Evolutionary conservation across 30 jellyfish, hydroid and myxozoan genomes (phyloP).

Genomic region (Cassiopea andromeda): DNA sequence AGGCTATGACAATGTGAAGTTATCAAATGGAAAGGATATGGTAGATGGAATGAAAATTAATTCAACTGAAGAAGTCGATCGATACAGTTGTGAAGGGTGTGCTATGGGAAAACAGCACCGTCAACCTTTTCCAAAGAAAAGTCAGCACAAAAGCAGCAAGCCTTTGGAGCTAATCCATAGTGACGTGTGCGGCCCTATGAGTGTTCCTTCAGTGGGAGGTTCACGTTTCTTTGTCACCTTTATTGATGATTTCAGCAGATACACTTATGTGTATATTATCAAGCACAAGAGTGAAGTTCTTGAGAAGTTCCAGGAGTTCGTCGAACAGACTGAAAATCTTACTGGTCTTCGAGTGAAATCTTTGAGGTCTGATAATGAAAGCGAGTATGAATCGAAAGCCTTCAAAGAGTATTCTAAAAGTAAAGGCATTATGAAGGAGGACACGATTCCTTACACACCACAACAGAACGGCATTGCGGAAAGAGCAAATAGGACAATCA

Average conservation of each 20-base stretch:
- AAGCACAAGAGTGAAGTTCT: background rate
- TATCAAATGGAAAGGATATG: background rate
- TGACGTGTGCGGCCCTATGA: background rate
- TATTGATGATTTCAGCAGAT: background rate
- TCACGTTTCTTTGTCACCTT: background rate
- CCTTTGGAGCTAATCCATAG: too few relatives aligned
- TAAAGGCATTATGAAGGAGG: background rate
- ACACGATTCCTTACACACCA: background rate
- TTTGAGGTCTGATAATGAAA: background rate
- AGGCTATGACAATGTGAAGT: constrained; percentile 11
- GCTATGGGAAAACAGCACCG: background rate
- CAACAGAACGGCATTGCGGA: background rate
- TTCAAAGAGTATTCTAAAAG: too few relatives aligned
- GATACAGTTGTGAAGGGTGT: background rate
- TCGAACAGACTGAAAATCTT: background rate
- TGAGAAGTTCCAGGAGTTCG: background rate
- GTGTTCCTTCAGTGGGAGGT: background rate
- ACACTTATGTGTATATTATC: background rate
- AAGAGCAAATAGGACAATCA: background rate
- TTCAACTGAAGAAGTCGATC: background rate
- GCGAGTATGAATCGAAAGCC: background rate
- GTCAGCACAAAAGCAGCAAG: too few relatives aligned
- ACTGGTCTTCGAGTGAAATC: background rate
- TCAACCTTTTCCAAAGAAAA: too few relatives aligned
- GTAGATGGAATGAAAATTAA: constrained; percentile 14